Evolutionary conservation across 35 echinoderm and acorn worm species (phyloP), one percentile per base, ranked within the genome.

Genomic region (Ophioderma brevispina): DNA sequence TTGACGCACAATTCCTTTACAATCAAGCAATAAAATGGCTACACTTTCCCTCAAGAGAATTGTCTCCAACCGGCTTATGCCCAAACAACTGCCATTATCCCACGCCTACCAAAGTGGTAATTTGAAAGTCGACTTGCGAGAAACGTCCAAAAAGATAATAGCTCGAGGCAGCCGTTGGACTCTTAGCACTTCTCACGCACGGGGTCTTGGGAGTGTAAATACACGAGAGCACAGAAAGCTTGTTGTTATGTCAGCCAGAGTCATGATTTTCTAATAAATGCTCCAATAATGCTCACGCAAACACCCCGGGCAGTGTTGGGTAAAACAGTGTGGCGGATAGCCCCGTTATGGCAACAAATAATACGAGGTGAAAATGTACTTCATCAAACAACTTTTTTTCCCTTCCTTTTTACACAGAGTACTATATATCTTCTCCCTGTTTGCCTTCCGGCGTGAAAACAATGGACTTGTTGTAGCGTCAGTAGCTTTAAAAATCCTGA

Each of bases 211-310:
- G n/a, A 70, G 59, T 70, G 59, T 70, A 70, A 70, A 70, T 70
- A 70, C 59, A 70, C n/a, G 28, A 25, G 59, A 70, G 59, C 59
- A 70, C 59, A 15, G n/a, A 70, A 30, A 25, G 59, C 59, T 70
- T 70, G 59, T 30, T 2, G 2, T 13, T 70, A 70, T 70, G 59
- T 70, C 59, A 70, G n/a, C 23, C 28, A 70, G 41, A 70, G 59
- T 70, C 59, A 70, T 70, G 59, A 70, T 70, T 70, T 70, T 70
- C 59, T 70, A 70, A 70, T 70, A 70, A 70, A 70, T 70, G 59
- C 59, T 30, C 15, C 23, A 70, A 30, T 70, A 70, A 70, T 70
- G 59, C 15, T 70, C 59, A 30, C 5, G 1, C 15, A 70, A 70
- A 70, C 59, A 70, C 59, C 2, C 8, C 23, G 59, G 23, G 59